Conservation (phyloP, 2,797 vertebrate species). For the Enteromius afrohamiltoni region DNA sequence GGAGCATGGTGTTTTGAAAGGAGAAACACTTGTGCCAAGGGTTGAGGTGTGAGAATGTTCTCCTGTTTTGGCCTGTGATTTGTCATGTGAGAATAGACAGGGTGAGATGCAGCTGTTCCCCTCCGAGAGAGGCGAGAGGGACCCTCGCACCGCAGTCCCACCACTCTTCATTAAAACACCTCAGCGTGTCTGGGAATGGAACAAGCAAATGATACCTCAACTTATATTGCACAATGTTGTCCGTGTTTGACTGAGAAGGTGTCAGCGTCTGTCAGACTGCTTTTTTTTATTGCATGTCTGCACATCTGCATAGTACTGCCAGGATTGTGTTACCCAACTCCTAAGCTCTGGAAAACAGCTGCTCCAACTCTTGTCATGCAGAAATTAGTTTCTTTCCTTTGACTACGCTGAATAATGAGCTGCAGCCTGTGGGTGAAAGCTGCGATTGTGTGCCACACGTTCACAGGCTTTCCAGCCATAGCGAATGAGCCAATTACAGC, state of each 20-base stretch:
- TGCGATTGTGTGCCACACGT: constrained; percentile 20
- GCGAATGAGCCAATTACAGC: constrained; percentile 61
- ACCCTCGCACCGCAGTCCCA: constrained; percentile 62
- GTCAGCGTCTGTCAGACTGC: constrained; percentile 45
- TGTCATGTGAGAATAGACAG: constrained; percentile 73
- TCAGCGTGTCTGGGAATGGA: constrained; percentile 63
- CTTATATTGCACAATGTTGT: constrained; percentile 63
- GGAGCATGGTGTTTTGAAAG: constrained; percentile 60
- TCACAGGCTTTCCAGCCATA: constrained; percentile 54
- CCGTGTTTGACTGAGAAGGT: constrained; percentile 55
- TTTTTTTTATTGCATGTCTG: constrained; percentile 46
- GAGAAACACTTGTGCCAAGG: constrained; percentile 65
- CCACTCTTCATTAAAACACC: constrained; percentile 72
- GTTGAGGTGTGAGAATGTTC: constrained; percentile 65
- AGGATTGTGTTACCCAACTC: constrained; percentile 70
- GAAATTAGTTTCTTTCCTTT: constrained; percentile 5
- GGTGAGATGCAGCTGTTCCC: constrained; percentile 77
- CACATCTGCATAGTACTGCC: constrained; percentile 66
- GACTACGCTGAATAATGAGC: constrained; percentile 46
- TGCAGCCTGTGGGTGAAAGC: constrained; percentile 52
- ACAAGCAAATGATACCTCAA: constrained; percentile 55
- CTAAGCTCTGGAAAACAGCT: constrained; percentile 62
- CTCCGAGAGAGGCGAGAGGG: constrained; percentile 13
- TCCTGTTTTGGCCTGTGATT: constrained; percentile 69
- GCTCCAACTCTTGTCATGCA: constrained; percentile 24